Evolutionary conservation across 2,113 vertebrate species (phyloP).

Genomic region (Hyperopisus bebe): DNA sequence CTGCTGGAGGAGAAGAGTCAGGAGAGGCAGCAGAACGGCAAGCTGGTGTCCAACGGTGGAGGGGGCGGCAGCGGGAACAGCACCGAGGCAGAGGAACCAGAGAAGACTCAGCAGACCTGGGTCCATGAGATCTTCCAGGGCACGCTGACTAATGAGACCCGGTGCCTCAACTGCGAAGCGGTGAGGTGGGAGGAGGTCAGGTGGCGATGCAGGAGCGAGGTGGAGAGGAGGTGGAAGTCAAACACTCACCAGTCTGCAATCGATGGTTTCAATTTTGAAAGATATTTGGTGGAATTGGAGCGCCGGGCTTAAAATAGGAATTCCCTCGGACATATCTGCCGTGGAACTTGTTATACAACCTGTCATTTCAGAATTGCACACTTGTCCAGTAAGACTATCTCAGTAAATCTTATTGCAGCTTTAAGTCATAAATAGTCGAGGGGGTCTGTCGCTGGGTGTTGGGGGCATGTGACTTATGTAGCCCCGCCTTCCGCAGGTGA

Average conservation of each 20-base stretch:
- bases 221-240: neutral
- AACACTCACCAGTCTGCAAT: neutral
- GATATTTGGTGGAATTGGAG: neutral
- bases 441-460: neutral
- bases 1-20: constrained; percentile 93
- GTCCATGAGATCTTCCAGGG: constrained; percentile 93
- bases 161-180: constrained; percentile 91
- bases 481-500: constrained; percentile 61
- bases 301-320: neutral
- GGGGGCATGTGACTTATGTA: neutral
- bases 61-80: constrained; percentile 53
- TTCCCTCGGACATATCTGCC: neutral
- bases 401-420: neutral
- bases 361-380: neutral
- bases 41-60: constrained; percentile 68
- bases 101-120: constrained; percentile 80
- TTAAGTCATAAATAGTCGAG: neutral
- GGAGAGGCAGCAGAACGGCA: constrained; percentile 92
- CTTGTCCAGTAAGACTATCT: neutral
- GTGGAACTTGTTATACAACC: neutral
- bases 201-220: neutral
- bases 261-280: neutral
- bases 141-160: constrained; percentile 88
- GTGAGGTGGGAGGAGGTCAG: constrained; percentile 55
- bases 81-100: constrained; percentile 63